These are phyloP conservation scores for Trichacis sp. DNA, from an alignment of 2,888 invertebrate genomes.

Conservation along the genomic window DNA sequence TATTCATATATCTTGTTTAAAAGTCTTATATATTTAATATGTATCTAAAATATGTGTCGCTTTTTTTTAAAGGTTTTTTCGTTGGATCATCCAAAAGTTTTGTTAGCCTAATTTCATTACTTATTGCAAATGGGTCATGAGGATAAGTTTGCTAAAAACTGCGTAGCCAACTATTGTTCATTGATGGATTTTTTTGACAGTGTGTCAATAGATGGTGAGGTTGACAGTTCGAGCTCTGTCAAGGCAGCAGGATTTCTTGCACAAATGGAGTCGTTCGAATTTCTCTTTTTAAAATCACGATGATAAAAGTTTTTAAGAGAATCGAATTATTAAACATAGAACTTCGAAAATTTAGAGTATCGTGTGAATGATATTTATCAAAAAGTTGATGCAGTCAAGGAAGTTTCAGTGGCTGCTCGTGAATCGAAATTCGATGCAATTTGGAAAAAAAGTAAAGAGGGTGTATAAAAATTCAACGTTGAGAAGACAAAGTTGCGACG, in stretches of 20 bases:
- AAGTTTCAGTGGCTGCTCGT: conserved; percentile 3
- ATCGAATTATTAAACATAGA: conserved; percentile 22
- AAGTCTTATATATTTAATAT: too few relatives aligned
- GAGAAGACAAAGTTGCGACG: not conserved
- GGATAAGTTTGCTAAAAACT: too few relatives aligned
- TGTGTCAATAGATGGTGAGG: not conserved
- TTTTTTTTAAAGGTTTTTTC: too few relatives aligned
- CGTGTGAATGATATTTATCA: conserved; percentile 7
- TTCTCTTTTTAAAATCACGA: not conserved
- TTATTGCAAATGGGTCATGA: too few relatives aligned
- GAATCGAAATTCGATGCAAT: conserved; percentile 17
- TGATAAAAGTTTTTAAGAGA: conserved; percentile 11
- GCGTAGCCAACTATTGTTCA: conserved; percentile 6
- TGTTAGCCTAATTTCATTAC: too few relatives aligned
- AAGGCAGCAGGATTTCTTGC: not conserved
- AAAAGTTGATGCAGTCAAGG: conserved; percentile 12
- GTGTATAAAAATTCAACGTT: not conserved
- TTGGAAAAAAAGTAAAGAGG: conserved; percentile 10
- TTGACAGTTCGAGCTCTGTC: not conserved
- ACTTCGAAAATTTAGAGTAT: conserved; percentile 17
- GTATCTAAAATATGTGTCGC: too few relatives aligned
- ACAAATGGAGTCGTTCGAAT: conserved; percentile 1
- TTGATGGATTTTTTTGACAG: conserved; percentile 5
- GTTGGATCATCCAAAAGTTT: too few relatives aligned
- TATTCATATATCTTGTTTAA: too few relatives aligned